phyloP scores from a whole-genome alignment of 1,140 invertebrate species.

The Psix sp. region DNA sequence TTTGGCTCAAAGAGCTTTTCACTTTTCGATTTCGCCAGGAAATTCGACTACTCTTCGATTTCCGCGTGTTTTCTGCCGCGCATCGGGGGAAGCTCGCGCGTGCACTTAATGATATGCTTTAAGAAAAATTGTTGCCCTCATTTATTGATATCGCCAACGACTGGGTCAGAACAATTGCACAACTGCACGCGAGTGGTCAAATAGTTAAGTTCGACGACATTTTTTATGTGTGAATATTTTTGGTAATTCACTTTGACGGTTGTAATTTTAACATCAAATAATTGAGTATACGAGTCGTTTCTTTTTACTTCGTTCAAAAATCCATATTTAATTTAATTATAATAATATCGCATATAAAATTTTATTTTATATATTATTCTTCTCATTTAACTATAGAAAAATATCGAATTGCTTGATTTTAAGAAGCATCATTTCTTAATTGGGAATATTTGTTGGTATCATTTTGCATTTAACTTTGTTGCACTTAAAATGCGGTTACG shows the following conservation, averaged over 20 bases:
- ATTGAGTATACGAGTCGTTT: too few species aligned
- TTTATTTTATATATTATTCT: too few species aligned
- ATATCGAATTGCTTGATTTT: too few species aligned
- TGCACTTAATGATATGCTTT: conserved; percentile 56
- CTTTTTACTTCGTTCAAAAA: too few species aligned
- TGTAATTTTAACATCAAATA: too few species aligned
- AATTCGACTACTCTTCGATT: conserved; percentile 54
- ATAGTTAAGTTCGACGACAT: too few species aligned
- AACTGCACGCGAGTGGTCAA: background rate
- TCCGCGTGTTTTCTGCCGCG: conserved; percentile 30
- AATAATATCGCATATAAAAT: too few species aligned
- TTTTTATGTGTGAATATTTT: background rate
- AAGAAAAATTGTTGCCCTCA: conserved; percentile 19
- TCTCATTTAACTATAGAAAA: too few species aligned
- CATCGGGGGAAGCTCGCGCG: conserved; percentile 12
- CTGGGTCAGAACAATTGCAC: background rate
- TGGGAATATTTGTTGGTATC: conserved; percentile 6
- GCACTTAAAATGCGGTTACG: conserved; percentile 17
- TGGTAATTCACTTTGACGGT: background rate
- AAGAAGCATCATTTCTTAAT: too few species aligned
- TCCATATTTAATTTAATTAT: too few species aligned
- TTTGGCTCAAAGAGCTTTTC: conserved; percentile 18
- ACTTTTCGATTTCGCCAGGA: conserved; percentile 36
- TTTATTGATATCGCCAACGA: conserved; percentile 7
- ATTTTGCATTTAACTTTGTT: conserved; percentile 13